A percentile compares a stretch with the other conserved stretches of the same genome.
These are phyloP conservation scores for Halcyon leucocephala DNA, from an alignment of 2,797 vertebrate species.

Conservation along the genomic window DNA sequence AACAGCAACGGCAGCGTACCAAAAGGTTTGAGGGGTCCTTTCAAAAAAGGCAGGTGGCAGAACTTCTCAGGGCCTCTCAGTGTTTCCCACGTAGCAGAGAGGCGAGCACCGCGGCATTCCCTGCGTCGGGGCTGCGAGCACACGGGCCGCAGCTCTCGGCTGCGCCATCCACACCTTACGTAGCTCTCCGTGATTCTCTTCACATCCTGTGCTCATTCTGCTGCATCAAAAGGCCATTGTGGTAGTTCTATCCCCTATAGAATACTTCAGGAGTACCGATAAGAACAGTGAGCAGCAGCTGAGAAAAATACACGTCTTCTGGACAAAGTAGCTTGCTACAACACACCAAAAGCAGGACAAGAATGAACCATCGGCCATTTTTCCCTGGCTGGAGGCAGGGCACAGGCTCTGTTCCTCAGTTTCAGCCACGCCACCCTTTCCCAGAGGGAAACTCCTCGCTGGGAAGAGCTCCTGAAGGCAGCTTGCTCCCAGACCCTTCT, in stretches of 20 bases:
- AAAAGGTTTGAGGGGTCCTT: background rate
- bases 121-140: background rate
- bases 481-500: rapidly evolving
- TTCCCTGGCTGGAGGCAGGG: background rate
- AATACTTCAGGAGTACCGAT: background rate
- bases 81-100: rapidly evolving
- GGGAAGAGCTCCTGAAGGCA: background rate
- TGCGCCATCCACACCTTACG: rapidly evolving
- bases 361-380: background rate
- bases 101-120: rapidly evolving
- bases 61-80: rapidly evolving
- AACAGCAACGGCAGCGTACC: background rate
- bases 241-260: background rate
- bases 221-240: rapidly evolving
- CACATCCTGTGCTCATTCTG: background rate
- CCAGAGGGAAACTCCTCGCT: rapidly evolving
- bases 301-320: rapidly evolving
- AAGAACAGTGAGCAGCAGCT: background rate
- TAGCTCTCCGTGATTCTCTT: background rate
- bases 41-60: background rate
- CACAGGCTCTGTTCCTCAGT: rapidly evolving
- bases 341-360: background rate
- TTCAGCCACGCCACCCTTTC: rapidly evolving
- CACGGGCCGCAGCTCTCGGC: rapidly evolving
- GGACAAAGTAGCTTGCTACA: background rate